Base-by-base conservation (phyloP, 2,113 vertebrate genomes). In the Rhinoptilus africanus region DNA sequence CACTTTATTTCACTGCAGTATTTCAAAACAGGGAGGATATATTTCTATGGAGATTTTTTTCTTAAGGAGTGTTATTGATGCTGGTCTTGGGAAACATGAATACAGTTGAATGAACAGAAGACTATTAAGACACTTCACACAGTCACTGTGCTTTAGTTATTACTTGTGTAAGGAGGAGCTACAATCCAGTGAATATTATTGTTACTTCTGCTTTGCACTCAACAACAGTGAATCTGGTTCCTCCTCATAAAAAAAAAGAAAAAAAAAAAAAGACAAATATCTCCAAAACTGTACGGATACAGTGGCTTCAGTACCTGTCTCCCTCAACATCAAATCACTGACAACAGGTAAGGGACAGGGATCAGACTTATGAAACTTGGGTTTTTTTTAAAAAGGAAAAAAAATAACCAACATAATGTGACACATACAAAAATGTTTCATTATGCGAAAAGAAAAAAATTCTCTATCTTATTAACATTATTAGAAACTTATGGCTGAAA, bases 401-500 rank as follows among this genome's bases (percentile, higher is more conserved):
- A 21, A 48, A 48, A 48, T 6, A 48, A 16, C 21, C 35, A 62
- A 0, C 10, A 41, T n/a, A n/a, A 39, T 19, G 10, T 63, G 43
- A 41, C 17, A 73, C 41, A 54, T 13, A 57, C 5, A 37, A 69
- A 94, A 94, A 77, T 8, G 19, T 69, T n/a, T 66, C 23, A 53
- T 34, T 50, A 62, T n/a, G 34, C 16, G 75, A 82, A 88, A 68
- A 68, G 4, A 66, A 92, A 50, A 50, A 54, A 50, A 39, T 4
- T n/a, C 8, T 60, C 3, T 60, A 53, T 28, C n/a, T 60, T n/a
- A 72, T 91, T 51, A 91, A 8, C 19, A 71, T 69, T 82, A 91
- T 86, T 91, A 92, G 53, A 92, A 91, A 20, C 48, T 89, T 81
- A 53, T 64, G 67, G 43, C 60, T 88, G 80, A 89, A 88, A 94